phyloP scores from a whole-genome alignment of 1,140 invertebrate species.

The Dryas iulia region DNA sequence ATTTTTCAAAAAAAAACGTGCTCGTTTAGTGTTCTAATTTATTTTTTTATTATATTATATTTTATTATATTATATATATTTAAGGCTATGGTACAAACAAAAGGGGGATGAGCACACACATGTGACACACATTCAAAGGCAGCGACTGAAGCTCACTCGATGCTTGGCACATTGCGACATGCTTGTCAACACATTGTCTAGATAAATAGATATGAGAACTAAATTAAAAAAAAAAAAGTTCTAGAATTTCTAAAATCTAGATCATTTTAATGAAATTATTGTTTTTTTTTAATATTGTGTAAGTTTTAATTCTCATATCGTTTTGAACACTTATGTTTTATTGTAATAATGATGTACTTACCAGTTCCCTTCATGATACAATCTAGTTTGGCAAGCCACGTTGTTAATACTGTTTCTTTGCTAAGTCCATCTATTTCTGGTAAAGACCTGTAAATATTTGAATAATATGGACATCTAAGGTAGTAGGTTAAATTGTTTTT shows the following conservation, averaged over 20 bases:
- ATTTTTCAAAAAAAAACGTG: neutral
- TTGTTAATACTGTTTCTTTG: slow-evolving; percentile 99
- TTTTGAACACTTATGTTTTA: neutral
- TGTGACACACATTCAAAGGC: slow-evolving; percentile 66
- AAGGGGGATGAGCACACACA: slow-evolving; percentile 48
- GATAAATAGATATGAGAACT: slow-evolving; percentile 17
- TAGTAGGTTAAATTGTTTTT: no score
- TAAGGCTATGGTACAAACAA: slow-evolving; percentile 5
- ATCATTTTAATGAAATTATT: no score
- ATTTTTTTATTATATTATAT: no score
- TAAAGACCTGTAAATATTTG: slow-evolving; percentile 86
- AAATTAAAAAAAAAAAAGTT: slow-evolving; percentile 7
- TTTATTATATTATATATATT: no score
- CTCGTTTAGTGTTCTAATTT: neutral
- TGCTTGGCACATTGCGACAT: slow-evolving; percentile 63
- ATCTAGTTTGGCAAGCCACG: slow-evolving; percentile 99
- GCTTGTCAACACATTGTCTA: slow-evolving; percentile 38
- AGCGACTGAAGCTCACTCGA: slow-evolving; percentile 30
- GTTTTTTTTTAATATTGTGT: neutral
- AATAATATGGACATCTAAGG: no score
- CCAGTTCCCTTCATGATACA: slow-evolving; percentile 96
- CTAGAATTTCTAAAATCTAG: neutral
- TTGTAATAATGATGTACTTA: slow-evolving; percentile 35
- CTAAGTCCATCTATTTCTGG: slow-evolving; percentile 99
- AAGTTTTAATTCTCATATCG: slow-evolving; percentile 29